Evolutionary conservation across 2,888 invertebrate genomes (phyloP).

Genomic region (Netelia virgata): DNA sequence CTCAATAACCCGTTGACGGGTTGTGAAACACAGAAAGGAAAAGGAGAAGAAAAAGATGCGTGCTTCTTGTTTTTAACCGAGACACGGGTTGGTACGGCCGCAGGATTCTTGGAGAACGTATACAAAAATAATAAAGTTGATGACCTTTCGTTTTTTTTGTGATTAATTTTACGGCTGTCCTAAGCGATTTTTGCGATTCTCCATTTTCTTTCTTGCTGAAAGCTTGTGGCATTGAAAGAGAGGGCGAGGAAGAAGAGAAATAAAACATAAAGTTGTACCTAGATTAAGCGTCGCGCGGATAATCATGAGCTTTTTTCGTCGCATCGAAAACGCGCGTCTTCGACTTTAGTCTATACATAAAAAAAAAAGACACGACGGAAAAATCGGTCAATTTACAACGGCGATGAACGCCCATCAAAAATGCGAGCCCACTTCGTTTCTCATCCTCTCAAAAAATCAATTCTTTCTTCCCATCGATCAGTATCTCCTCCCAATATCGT

Average conservation of each 20-base stretch:
- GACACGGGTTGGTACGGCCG: neutral
- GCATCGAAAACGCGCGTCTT: slow-evolving; percentile 39
- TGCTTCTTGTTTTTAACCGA: slow-evolving; percentile 4
- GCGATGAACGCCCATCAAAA: slow-evolving; percentile 28
- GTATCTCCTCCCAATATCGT: slow-evolving; percentile 43
- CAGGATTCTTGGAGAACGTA: slow-evolving; percentile 3
- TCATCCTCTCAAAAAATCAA: slow-evolving; percentile 26
- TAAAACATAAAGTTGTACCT: slow-evolving; percentile 69
- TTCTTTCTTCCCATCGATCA: slow-evolving; percentile 46
- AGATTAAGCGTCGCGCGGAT: slow-evolving; percentile 56
- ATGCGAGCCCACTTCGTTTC: slow-evolving; percentile 29
- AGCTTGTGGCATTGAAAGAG: neutral
- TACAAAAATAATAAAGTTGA: neutral
- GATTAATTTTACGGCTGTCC: slow-evolving; percentile 14
- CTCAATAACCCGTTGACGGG: slow-evolving; percentile 67
- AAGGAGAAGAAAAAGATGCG: slow-evolving; percentile 2
- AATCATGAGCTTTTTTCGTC: slow-evolving; percentile 56
- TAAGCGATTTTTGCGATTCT: slow-evolving; percentile 4
- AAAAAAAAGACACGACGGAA: neutral
- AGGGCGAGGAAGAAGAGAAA: slow-evolving; percentile 30
- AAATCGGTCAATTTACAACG: slow-evolving; percentile 23
- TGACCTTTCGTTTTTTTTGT: slow-evolving; percentile 19
- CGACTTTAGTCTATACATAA: slow-evolving; percentile 19
- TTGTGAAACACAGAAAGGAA: neutral
- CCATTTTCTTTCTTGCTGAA: slow-evolving; percentile 5